Evolutionary conservation across 2,797 vertebrate species (phyloP).

Genomic region (Epinephelus malabaricus): DNA sequence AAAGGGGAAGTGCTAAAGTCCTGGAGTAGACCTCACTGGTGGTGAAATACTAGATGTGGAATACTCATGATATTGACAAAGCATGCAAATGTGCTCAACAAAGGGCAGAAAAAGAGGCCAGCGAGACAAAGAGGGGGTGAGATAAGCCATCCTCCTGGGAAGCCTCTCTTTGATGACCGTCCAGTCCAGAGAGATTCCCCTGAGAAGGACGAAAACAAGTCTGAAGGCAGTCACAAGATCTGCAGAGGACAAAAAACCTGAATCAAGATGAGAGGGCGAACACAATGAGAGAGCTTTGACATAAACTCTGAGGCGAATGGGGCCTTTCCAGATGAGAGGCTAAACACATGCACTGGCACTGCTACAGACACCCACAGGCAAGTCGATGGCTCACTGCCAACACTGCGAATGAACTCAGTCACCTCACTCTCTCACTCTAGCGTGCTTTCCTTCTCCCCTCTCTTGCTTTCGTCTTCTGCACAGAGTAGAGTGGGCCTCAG

Average conservation of each 20-base stretch:
- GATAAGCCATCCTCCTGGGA: slow-evolving; percentile 51
- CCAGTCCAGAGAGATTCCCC: slow-evolving; percentile 63
- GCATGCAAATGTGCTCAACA: slow-evolving; percentile 43
- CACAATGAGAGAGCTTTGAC: slow-evolving; percentile 83
- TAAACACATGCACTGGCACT: slow-evolving; percentile 87
- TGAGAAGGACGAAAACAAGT: slow-evolving; percentile 68
- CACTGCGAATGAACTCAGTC: slow-evolving; percentile 84
- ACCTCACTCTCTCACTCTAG: slow-evolving; percentile 76
- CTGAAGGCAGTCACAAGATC: slow-evolving; percentile 77
- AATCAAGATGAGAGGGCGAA: slow-evolving; percentile 76
- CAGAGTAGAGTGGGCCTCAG: slow-evolving; percentile 73
- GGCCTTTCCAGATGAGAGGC: slow-evolving; percentile 85
- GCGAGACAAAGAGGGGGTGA: slow-evolving; percentile 45
- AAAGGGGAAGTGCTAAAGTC: slow-evolving; percentile 20
- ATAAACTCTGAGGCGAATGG: slow-evolving; percentile 80
- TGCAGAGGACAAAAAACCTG: slow-evolving; percentile 62
- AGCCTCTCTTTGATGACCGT: slow-evolving; percentile 66
- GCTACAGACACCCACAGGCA: slow-evolving; percentile 87
- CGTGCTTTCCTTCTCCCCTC: slow-evolving; percentile 64
- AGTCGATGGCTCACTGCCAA: slow-evolving; percentile 83
- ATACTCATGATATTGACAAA: slow-evolving; percentile 28
- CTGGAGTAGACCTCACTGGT: slow-evolving; percentile 17
- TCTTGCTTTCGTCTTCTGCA: slow-evolving; percentile 68
- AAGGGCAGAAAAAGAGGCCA: slow-evolving; percentile 44
- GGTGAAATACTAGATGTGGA: slow-evolving; percentile 25